phyloP scores from a whole-genome alignment of 2,888 invertebrate genomes.

The Xestia c-nigrum region DNA sequence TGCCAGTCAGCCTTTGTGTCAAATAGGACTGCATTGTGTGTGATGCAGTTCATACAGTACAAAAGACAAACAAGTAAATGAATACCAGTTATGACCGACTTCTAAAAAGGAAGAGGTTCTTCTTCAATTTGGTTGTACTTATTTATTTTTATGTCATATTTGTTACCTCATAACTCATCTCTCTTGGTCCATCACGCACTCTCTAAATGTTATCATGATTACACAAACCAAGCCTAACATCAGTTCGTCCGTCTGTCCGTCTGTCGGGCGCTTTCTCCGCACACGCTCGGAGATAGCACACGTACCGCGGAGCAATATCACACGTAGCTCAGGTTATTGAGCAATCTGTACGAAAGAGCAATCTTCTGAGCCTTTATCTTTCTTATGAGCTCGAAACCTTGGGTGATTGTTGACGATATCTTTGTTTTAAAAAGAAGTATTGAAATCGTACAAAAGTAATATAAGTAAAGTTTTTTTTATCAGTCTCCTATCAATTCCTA shows the following conservation, averaged over 20 bases:
- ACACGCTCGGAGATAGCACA: slow-evolving; percentile 33
- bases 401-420: neutral
- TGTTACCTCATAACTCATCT: neutral
- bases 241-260: slow-evolving; percentile 12
- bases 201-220: slow-evolving; percentile 33
- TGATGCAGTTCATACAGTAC: neutral
- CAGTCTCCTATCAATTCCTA: slow-evolving; percentile 2
- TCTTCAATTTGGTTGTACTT: neutral
- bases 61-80: too few species aligned
- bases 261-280: slow-evolving; percentile 42
- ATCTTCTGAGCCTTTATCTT: slow-evolving; percentile 16
- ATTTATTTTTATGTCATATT: neutral
- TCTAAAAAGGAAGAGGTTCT: neutral
- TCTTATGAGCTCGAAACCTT: neutral
- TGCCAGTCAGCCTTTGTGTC: neutral
- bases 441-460: slow-evolving; percentile 5
- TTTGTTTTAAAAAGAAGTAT: slow-evolving; percentile 7
- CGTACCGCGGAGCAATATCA: slow-evolving; percentile 25
- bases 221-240: slow-evolving; percentile 14
- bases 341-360: slow-evolving; percentile 16
- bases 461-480: neutral
- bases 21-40: neutral
- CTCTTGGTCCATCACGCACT: neutral
- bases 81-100: neutral
- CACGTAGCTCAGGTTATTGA: slow-evolving; percentile 14